Percentiles rank a stretch among this genome's conserved stretches.
Evolutionary conservation across 1,140 invertebrate species (phyloP).

Genomic region (Magallana ariakensis): DNA sequence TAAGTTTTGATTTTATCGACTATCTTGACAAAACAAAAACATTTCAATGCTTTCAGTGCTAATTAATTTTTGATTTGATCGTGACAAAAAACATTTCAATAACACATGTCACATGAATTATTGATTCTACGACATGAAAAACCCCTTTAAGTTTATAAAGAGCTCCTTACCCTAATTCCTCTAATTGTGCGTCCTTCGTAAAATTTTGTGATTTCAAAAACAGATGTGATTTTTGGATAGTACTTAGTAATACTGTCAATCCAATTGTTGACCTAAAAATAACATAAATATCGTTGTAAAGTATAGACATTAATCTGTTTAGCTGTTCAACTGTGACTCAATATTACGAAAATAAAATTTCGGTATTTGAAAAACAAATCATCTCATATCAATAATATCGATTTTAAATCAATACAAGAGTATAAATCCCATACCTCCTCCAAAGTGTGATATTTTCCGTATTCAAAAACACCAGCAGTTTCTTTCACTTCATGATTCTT

Average conservation of each 20-base stretch:
- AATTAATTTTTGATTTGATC: too few relatives aligned
- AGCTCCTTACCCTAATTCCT: conserved; percentile 59
- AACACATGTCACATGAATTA: too few relatives aligned
- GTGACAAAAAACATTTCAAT: too few relatives aligned
- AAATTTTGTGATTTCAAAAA: conserved; percentile 62
- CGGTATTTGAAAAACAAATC: background rate
- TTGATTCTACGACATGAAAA: too few relatives aligned
- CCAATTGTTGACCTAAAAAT: conserved; percentile 59
- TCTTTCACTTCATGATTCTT: background rate
- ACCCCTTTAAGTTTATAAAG: too few relatives aligned
- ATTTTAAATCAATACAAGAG: too few relatives aligned
- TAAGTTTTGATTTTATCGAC: too few relatives aligned
- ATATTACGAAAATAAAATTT: background rate
- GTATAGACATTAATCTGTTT: too few relatives aligned
- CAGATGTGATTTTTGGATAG: conserved; percentile 43
- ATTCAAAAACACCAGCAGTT: conserved; percentile 50
- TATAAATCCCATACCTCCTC: conserved; percentile 45
- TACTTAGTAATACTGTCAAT: conserved; percentile 41
- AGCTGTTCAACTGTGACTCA: background rate
- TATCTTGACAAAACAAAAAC: too few relatives aligned
- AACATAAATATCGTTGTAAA: background rate
- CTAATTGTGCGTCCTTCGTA: conserved; percentile 60
- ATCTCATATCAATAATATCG: too few relatives aligned
- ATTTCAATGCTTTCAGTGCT: too few relatives aligned
- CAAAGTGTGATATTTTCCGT: conserved; percentile 58